Base-by-base conservation (phyloP, 2,113 vertebrate genomes). In the Sebastes schlegelii region DNA sequence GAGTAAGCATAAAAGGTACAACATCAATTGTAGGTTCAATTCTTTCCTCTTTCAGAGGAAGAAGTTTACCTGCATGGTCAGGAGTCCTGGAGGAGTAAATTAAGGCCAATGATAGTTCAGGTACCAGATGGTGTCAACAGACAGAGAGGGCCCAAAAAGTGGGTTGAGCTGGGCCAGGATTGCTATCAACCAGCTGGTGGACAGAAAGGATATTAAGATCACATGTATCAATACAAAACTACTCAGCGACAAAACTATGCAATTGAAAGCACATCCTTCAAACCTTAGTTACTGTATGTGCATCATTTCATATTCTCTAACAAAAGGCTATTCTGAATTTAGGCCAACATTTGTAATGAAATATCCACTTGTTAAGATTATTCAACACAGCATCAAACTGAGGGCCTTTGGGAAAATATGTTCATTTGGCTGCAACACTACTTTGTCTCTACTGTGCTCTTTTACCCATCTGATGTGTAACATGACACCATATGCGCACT, bases 151-250 rank as follows among this genome's bases (percentile, higher is more conserved):
- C 84, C 98, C 98, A 93, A 98, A 96, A 21, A 99, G 96, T 4
- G 98, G 98, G 93, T 99, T 99, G 79, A 99, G 95, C 17, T 99
- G 98, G 87, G 98, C 95, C 88, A 99, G 95, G 89, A 99, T 98
- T 11, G 98, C 98, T 92, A 99, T 99, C 90, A 99, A 95, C 98
- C 98, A 99, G 91, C 98, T 99, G 92, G 91, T 34, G 26, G 58
- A 84, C 6, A 83, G 42, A 90, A 23, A 74, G 7, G 1, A 83
- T 6, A 71, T 45, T 9, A 52, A 46, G 13, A 62, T 70, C 11
- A 61, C 0, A 9, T 5, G 4, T 26, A 6, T 68, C 10, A 74
- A 57, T 45, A 67, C 17, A 64, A 60, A 21, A 43, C 0, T 3
- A 69, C 12, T 52, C 5, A 48, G 16, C 11, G 46, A 16, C 34